Conservation (phyloP, 2,888 invertebrate species). For the Rotaria macrura region DNA sequence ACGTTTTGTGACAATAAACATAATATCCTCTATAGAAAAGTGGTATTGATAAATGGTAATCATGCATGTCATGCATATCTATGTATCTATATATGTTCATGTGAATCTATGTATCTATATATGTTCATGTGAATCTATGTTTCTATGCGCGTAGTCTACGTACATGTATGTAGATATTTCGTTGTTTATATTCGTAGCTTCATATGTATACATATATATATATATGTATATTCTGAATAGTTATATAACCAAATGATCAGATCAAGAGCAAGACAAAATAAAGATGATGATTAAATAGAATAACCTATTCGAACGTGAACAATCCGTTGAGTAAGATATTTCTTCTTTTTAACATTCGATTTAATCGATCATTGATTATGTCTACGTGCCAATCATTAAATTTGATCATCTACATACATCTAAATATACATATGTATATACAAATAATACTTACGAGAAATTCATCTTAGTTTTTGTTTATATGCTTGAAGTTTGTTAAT, state of each 20-base stretch:
- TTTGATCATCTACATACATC: background rate
- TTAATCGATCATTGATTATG: slow-evolving; percentile 1
- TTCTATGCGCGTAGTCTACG: too few species aligned
- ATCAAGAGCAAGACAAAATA: background rate
- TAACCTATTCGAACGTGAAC: background rate
- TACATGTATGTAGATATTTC: background rate
- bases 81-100: background rate
- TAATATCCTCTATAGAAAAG: background rate
- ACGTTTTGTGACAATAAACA: background rate
- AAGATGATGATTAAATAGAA: background rate
- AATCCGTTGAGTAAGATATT: background rate
- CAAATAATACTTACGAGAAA: background rate
- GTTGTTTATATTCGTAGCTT: background rate
- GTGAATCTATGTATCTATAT: too few species aligned
- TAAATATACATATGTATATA: background rate
- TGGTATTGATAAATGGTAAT: background rate
- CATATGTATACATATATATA: too few species aligned
- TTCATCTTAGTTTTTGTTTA: background rate
- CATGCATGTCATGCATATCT: background rate
- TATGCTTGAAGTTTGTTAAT: background rate
- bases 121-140: too few species aligned
- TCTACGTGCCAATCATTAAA: background rate
- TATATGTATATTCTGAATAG: background rate
- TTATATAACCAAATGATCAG: background rate
- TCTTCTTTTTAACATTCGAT: background rate